Base-by-base conservation (phyloP, 2,888 invertebrate species). In the Orthosia gothica region DNA sequence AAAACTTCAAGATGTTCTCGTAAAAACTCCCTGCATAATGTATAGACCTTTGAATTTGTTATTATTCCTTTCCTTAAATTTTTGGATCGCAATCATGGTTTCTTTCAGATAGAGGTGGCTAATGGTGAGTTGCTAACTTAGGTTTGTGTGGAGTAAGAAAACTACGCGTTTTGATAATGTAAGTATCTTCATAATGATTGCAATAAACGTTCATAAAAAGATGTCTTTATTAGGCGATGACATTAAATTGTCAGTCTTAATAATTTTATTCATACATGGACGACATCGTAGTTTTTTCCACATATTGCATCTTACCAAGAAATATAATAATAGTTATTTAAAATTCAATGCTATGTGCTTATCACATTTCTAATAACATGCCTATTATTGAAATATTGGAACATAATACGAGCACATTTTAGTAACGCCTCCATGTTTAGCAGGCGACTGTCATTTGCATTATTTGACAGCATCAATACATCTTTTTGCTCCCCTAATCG, bases 21-120 rank as follows among this genome's bases (percentile, higher is more conserved):
- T 92, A 91, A 92, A 93, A 93, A 90, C 86, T 85, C 79, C 77
- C 55, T 94, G 76, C 85, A 94, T 94, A 90, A 91, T 92, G 81
- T 74, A 93, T 88, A 87, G 80, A 70, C 57, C 16, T 61, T 80
- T 86, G 89, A 91, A 91, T 92, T 88, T 84, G 81, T 90, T 89
- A 88, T 88, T 86, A 85, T 86, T 82, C 87, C 70, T 74, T 84
- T 78, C 68, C 71, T 80, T 81, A 80, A 70, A 84, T 82, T 81
- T 75, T 62, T 66, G 72, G 76, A 57, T 52, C 64, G n/a, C 61
- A 23, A 68, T 84, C 75, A 68, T 73, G 52, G 52, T 13, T 64
- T 40, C 47, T 40, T 23, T 1, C 52, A 76, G 18, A 15, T 62
- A 16, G 2, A 23, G 3, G 1, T 26, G 1, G 12, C 32, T 49